A percentile compares a stretch with the other conserved stretches of the same genome.
Conservation (phyloP, 2,797 vertebrate genomes). For the Cyclura pinguis region DNA sequence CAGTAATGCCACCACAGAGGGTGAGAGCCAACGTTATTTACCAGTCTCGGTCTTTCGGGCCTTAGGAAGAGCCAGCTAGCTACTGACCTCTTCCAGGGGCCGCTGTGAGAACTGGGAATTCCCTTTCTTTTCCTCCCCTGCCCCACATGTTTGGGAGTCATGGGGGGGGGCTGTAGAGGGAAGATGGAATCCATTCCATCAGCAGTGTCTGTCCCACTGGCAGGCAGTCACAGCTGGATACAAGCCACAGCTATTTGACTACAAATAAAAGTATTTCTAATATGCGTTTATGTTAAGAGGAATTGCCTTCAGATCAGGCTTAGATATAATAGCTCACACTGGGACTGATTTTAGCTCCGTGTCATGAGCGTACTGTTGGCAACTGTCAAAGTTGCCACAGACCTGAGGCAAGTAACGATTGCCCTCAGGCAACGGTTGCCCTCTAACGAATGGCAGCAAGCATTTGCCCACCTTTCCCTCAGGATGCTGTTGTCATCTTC, state of each 20-base stretch:
- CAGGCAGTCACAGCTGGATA: not conserved
- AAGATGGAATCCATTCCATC: not conserved
- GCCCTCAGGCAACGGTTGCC: not conserved
- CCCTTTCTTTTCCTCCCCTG: not conserved
- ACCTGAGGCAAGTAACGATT: conserved; percentile 15
- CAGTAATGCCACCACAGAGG: not conserved
- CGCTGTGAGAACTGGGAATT: not conserved
- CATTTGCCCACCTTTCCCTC: not conserved
- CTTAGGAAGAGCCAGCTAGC: not conserved
- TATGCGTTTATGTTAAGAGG: not conserved
- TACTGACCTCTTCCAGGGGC: not conserved
- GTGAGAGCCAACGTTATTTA: not conserved
- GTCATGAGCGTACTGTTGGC: not conserved
- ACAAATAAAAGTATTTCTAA: not conserved
- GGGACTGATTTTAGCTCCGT: conserved; percentile 1
- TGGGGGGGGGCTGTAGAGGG: not conserved
- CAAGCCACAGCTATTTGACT: not conserved
- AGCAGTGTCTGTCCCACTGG: too few relatives aligned
- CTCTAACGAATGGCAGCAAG: not conserved
- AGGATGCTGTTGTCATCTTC: not conserved
- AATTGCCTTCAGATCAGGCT: not conserved
- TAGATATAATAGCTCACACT: conserved; percentile 10
- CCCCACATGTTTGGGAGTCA: not conserved
- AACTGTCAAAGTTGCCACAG: conserved; percentile 8
- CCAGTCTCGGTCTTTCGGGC: too few relatives aligned